phyloP scores from a whole-genome alignment of 2,888 invertebrate species.

The Nezara viridula region DNA sequence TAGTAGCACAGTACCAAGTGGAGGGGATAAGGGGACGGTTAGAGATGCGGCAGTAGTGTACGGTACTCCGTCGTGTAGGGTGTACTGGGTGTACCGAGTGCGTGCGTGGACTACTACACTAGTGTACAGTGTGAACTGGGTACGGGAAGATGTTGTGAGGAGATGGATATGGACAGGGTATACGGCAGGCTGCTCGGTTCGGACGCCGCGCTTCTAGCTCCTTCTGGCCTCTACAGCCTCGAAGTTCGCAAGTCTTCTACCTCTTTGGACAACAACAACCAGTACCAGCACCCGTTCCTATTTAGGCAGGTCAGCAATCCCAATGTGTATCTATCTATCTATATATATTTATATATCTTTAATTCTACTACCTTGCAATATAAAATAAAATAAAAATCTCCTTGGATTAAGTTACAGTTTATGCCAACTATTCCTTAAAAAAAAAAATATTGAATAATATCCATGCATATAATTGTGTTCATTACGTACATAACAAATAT shows the following conservation, averaged over 20 bases:
- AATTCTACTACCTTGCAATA: too few relatives aligned
- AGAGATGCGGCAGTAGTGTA: slow-evolving; percentile 31
- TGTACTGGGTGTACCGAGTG: not conserved
- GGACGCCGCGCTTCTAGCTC: slow-evolving; percentile 60
- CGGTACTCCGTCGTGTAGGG: not conserved
- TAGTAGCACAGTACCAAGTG: slow-evolving; percentile 28
- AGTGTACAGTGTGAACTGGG: not conserved
- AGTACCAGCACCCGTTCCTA: not conserved
- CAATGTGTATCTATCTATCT: not conserved
- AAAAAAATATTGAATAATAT: too few relatives aligned
- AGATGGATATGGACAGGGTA: slow-evolving; percentile 61
- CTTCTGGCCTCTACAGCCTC: slow-evolving; percentile 60
- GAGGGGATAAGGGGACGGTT: slow-evolving; percentile 49
- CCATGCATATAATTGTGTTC: too few relatives aligned
- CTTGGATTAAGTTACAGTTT: too few relatives aligned
- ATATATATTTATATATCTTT: too few relatives aligned
- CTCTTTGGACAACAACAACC: slow-evolving; percentile 60
- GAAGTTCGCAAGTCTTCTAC: slow-evolving; percentile 58
- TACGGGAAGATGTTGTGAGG: not conserved
- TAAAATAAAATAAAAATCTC: too few relatives aligned
- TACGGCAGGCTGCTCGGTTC: slow-evolving; percentile 62
- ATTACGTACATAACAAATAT: too few relatives aligned
- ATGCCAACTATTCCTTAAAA: too few relatives aligned
- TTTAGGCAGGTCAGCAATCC: slow-evolving; percentile 43
- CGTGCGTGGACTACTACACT: not conserved